Base-by-base conservation (phyloP, 2,113 vertebrate genomes). In the Camelus dromedarius region DNA sequence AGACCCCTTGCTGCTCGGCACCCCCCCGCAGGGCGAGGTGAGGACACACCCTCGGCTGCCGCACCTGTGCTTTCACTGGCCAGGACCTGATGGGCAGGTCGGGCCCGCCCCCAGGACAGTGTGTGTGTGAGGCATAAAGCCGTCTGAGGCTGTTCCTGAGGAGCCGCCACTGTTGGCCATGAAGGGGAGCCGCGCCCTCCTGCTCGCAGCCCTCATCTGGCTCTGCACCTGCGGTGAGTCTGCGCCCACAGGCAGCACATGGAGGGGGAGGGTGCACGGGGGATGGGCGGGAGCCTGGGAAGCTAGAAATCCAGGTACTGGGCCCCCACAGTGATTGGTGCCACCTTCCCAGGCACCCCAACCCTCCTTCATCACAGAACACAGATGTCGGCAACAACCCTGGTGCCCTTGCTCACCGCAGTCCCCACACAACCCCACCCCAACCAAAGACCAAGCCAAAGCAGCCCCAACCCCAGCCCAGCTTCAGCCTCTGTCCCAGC, bases 171-270 rank as follows among this genome's bases (percentile, higher is more conserved):
- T 0, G 8, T 30, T 3, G 0, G 0, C 73, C 96, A 96, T 97
- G 97, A 98, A 93, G 84, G 79, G 81, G 26, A 92, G 60, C 62
- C 0, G 72, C 2, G 0, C 77, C 38, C 3, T 97, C 73, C 85
- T 94, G 81, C 80, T 93, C 50, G 88, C 2, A 4, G 76, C 91
- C 6, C 52, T 96, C 8, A 4, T 85, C 38, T 9, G 82, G 62
- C 56, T 96, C 89, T 94, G 85, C 26, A 0, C 69, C 96, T 91
- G 77, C 0, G 93, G 97, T 97, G 81, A 97, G 97, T 97, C 52
- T 64, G 24, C 5, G 56, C 5, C 0, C 30, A 22, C 22, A 30
- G 52, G 16, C 77, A 26, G 79, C 42, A 70, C 48, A 32, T 81
- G 19, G 1, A 1, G 16, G n/a, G 8, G 14, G 14, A 3, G 6